Percentiles rank a stretch among this genome's conserved stretches.
Conservation (phyloP, 2,888 invertebrate species). For the Sceliomorpha sp. region DNA sequence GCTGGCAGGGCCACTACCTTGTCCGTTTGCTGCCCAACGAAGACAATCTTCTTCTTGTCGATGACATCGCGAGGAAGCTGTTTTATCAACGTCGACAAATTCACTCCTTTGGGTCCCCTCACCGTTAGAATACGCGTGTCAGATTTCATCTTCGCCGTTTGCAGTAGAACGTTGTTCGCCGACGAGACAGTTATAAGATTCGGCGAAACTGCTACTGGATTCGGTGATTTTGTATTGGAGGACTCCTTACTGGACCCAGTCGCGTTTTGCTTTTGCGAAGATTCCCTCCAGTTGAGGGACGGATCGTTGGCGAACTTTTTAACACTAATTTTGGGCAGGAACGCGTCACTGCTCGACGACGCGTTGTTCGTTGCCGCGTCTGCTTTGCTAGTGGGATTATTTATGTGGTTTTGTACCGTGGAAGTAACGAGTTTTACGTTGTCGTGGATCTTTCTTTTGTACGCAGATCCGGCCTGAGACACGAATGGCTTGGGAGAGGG, state of each 20-base stretch:
- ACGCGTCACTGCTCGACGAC: slow-evolving; percentile 3
- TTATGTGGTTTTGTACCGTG: neutral
- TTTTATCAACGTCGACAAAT: slow-evolving; percentile 64
- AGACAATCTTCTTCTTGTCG: slow-evolving; percentile 64
- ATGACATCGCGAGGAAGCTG: slow-evolving; percentile 64
- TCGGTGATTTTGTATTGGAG: slow-evolving; percentile 11
- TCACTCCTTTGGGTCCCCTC: slow-evolving; percentile 61
- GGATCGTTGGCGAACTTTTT: slow-evolving; percentile 60
- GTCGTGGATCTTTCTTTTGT: neutral
- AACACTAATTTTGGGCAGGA: slow-evolving; percentile 57
- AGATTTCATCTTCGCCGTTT: slow-evolving; percentile 30
- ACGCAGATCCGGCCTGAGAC: neutral
- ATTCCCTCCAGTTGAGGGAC: slow-evolving; percentile 27
- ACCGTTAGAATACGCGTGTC: slow-evolving; percentile 63
- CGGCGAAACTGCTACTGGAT: slow-evolving; percentile 3
- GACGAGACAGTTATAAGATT: slow-evolving; percentile 18
- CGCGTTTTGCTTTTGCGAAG: neutral
- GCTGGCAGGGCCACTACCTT: slow-evolving; percentile 13
- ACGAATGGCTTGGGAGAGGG: slow-evolving; percentile 47
- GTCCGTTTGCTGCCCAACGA: slow-evolving; percentile 61
- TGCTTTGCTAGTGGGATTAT: neutral
- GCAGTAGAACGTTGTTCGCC: slow-evolving; percentile 23
- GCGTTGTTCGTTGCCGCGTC: too few species aligned
- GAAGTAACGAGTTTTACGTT: neutral
- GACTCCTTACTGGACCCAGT: slow-evolving; percentile 1